A percentile compares a stretch with the other conserved stretches of the same genome.
phyloP scores from a whole-genome alignment of 2,797 vertebrate genomes.

The Sebastes vulpes region DNA sequence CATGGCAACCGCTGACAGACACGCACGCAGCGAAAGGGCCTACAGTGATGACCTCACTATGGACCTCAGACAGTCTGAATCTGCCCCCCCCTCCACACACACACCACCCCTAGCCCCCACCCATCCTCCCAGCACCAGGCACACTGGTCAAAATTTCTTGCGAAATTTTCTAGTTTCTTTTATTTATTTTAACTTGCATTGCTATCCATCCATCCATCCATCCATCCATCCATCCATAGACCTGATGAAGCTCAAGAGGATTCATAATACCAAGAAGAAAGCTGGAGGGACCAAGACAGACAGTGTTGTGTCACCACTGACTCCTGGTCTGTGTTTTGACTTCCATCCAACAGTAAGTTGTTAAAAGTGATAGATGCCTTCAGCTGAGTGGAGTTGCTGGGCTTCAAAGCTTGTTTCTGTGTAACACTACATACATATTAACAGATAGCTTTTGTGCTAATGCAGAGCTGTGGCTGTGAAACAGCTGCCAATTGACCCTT shows the following conservation, averaged over 20 bases:
- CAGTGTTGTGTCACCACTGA: slow-evolving; percentile 80
- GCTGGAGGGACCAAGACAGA: slow-evolving; percentile 63
- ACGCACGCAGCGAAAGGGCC: too few relatives aligned
- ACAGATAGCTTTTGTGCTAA: not conserved
- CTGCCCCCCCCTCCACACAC: too few relatives aligned
- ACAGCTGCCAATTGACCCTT: too few relatives aligned
- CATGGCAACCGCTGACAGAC: too few relatives aligned
- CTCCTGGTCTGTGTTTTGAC: slow-evolving; percentile 91
- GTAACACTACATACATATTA: not conserved
- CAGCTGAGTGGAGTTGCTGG: not conserved
- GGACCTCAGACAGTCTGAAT: too few relatives aligned
- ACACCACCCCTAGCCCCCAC: too few relatives aligned
- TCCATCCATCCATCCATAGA: slow-evolving; percentile 74
- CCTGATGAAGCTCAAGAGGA: slow-evolving; percentile 88
- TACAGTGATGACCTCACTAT: too few relatives aligned
- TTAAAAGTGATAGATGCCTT: not conserved
- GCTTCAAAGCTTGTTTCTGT: not conserved
- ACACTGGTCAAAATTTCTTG: too few relatives aligned
- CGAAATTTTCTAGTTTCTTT: too few relatives aligned
- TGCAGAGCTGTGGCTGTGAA: not conserved
- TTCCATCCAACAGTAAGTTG: slow-evolving; percentile 89
- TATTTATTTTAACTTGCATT: too few relatives aligned
- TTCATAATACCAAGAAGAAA: slow-evolving; percentile 42
- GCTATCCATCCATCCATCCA: not conserved
- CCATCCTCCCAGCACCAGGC: too few relatives aligned